Evolutionary conservation across 2,888 invertebrate species (phyloP), one percentile per base, ranked within the genome.

Genomic region (Anodontia alba): DNA sequence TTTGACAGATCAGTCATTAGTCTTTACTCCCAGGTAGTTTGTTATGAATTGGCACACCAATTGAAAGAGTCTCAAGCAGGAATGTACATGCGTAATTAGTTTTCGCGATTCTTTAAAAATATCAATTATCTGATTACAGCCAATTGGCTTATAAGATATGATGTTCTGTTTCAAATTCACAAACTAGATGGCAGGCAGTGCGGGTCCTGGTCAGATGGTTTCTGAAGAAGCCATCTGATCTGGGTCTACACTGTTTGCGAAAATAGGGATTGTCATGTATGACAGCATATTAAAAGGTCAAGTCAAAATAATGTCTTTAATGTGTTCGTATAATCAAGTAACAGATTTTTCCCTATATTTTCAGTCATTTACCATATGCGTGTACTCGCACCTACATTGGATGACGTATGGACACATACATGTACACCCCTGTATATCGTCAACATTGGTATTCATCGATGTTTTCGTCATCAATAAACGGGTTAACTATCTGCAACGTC

Each of bases 361-460:
- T 29, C 57, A 57, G 57, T 57, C 57, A 57, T 57, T 57, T 57
- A 57, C 57, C 57, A 49, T 20, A 49, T 20, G 3, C 57, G 17
- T 26, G 7, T 29, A 8, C 23, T 57, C 8, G 10, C 29, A 5
- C 26, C 29, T 26, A 57, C 20, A 57, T 29, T 57, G 57, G 57
- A 57, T 57, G n/a, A n/a, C n/a, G n/a, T n/a, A n/a, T n/a, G n/a
- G n/a, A n/a, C n/a, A n/a, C n/a, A n/a, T n/a, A n/a, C n/a, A n/a
- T n/a, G n/a, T n/a, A n/a, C n/a, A n/a, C n/a, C n/a, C n/a, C n/a
- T n/a, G n/a, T n/a, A n/a, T n/a, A n/a, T n/a, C n/a, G n/a, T n/a
- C n/a, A n/a, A n/a, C n/a, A n/a, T n/a, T n/a, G n/a, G n/a, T n/a
- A n/a, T n/a, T n/a, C n/a, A n/a, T n/a, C n/a, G n/a, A n/a, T n/a